Percentiles rank a stretch among this genome's conserved stretches.
Conservation (phyloP, 2,888 invertebrate species). For the Ectropis crepuscularia region DNA sequence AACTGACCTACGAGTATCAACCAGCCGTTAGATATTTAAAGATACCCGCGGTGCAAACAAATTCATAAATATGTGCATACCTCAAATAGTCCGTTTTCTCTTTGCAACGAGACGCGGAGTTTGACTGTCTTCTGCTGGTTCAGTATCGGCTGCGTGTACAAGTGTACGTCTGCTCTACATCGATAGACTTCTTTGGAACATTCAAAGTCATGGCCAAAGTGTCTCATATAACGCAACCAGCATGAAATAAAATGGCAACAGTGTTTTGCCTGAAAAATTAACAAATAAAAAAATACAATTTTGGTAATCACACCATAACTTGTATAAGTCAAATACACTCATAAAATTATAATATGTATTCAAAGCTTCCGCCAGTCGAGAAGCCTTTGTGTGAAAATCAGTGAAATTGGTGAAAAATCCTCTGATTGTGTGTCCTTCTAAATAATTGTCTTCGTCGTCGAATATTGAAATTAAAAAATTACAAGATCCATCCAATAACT, state of each 20-base stretch:
- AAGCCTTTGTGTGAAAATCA: too few relatives aligned
- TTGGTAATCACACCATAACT: too few relatives aligned
- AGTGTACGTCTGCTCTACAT: constrained; percentile 87
- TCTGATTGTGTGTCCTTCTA: constrained; percentile 17
- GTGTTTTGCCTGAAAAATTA: constrained; percentile 77
- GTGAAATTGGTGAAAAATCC: too few relatives aligned
- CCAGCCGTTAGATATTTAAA: too few relatives aligned
- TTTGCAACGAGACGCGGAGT: constrained; percentile 83
- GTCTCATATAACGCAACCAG: constrained; percentile 88
- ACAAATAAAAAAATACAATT: constrained; percentile 42
- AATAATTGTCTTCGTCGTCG: constrained; percentile 21
- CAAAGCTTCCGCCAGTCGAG: too few relatives aligned
- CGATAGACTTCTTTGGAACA: constrained; percentile 83
- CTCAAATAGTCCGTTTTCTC: constrained; percentile 84
- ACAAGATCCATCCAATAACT: not conserved
- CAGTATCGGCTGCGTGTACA: constrained; percentile 82
- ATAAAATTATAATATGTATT: too few relatives aligned
- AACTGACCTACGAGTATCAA: too few relatives aligned
- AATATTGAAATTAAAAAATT: constrained; percentile 5
- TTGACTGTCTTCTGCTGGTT: constrained; percentile 77
- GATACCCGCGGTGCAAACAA: too few relatives aligned
- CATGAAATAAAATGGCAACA: constrained; percentile 91
- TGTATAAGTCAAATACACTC: too few relatives aligned
- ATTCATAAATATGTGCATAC: constrained; percentile 1
- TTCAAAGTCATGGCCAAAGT: constrained; percentile 84